Conservation (phyloP, 92 coral and sea anemone genomes). For the Paragorgia papillata region DNA sequence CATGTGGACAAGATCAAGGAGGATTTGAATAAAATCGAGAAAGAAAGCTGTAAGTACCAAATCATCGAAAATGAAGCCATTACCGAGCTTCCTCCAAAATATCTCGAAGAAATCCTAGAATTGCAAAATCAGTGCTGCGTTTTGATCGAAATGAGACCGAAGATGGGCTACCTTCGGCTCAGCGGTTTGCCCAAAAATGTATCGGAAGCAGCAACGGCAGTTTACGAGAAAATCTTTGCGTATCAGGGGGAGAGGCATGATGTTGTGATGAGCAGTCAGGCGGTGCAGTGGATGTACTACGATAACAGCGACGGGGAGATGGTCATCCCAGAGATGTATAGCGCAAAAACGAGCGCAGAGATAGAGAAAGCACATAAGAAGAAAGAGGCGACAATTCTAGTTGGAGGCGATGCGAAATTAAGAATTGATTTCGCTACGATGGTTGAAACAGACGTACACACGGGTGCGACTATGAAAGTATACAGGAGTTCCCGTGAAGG, state of each 20-base stretch:
- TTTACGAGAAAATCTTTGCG: slow-evolving; percentile 1
- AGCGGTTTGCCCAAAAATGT: slow-evolving; percentile 25
- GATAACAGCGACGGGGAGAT: neutral
- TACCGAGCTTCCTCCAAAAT: neutral
- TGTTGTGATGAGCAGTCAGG: neutral
- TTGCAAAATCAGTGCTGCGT: slow-evolving; percentile 28
- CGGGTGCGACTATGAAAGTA: slow-evolving; percentile 28
- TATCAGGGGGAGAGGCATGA: slow-evolving; percentile 1
- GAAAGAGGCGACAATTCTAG: neutral
- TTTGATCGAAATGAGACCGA: slow-evolving; percentile 5
- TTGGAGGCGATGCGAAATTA: slow-evolving; percentile 29
- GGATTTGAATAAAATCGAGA: slow-evolving; percentile 3
- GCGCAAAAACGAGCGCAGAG: slow-evolving; percentile 38
- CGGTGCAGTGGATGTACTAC: slow-evolving; percentile 31
- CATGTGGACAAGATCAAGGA: slow-evolving; percentile 23
- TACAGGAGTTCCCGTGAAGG: slow-evolving; percentile 38
- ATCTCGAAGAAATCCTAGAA: slow-evolving; percentile 45
- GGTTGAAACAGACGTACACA: slow-evolving; percentile 30
- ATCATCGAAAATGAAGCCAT: slow-evolving; percentile 2
- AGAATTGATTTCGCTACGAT: slow-evolving; percentile 34
- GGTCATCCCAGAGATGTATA: slow-evolving; percentile 39
- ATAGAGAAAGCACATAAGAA: slow-evolving; percentile 49
- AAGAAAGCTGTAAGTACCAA: slow-evolving; percentile 4
- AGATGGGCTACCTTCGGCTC: slow-evolving; percentile 11
- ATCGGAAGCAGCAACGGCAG: neutral